Evolutionary conservation across 1,140 invertebrate species (phyloP), one percentile per base, ranked within the genome.

Genomic region (Zaprionus davidi): DNA sequence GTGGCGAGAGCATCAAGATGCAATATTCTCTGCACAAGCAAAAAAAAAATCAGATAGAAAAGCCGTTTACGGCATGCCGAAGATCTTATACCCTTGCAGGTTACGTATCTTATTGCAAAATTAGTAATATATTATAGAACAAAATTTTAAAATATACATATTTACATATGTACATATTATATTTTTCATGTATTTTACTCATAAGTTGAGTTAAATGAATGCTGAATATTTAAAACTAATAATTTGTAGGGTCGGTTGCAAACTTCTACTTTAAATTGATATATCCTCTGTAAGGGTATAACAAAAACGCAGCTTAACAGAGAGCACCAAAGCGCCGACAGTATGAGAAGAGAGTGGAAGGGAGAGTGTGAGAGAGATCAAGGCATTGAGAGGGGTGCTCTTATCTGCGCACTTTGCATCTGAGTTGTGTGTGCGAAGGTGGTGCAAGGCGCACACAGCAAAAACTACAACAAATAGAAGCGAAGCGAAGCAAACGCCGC

Each of bases 401-500:
- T 76, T 76, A 76, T 76, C 73, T 76, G 68, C 67, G 41, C 53
- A 75, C 67, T 75, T 75, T 75, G 72, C 67, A 75, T 75, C 67
- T 58, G 56, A 75, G 57, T 51, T 74, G 66, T 46, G n/a, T 62
- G 58, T 24, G 41, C 22, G 46, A 46, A 70, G 57, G 46, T 63
- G 67, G 11, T 64, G 64, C 38, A 68, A 59, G 46, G 57, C 62
- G 53, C 31, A n/a, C 58, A 76, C 59, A 67, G 59, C 41, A 15
- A 74, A 22, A 72, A 53, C 41, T 62, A 28, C 34, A 58, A 77
- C 41, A 78, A 58, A 26, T n/a, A 58, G 24, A 67, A 67, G 31
- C 12, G 28, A 69, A 56, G 58, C 36, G 46, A 59, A 62, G 66
- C 70, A 67, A 77, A 73, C 67, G 57, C 70, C 60, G 51, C 59